Base-by-base conservation (phyloP, 2,797 vertebrate genomes). In the Cygnus olor region DNA sequence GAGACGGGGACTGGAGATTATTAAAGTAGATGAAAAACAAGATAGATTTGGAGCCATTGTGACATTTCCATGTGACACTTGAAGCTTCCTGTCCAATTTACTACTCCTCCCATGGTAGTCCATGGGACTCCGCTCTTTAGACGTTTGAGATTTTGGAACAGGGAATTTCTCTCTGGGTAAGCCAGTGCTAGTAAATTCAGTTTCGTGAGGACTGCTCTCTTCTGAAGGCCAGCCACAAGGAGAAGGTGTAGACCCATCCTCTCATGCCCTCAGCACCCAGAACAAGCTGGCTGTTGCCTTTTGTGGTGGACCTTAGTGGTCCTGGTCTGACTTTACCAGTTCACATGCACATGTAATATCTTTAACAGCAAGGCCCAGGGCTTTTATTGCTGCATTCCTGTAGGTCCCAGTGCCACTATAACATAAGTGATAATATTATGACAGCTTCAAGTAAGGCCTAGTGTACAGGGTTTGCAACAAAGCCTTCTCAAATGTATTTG, bases 31-130 rank as follows among this genome's bases (percentile, higher is more conserved):
- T 58, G 54, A 32, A 56, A 85, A 90, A 11, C 27, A 38, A 34
- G 49, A 73, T 2, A 21, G n/a, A 61, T 58, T 63, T 87, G 38
- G 34, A 72, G 15, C 27, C 40, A 64, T 32, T 0, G 2, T 40
- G 54, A 44, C 19, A 15, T 74, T 73, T 88, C 32, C 18, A 51
- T 60, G 36, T 49, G 14, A 36, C 6, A 34, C 34, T 44, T 63
- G 27, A 34, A 44, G 36, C 10, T 69, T 81, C 24, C 17, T 19
- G 8, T 40, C 49, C 70, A 73, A 69, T 32, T 54, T 17, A 11
- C 2, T 30, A 3, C 3, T 58, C 4, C 3, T 1, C 6, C 21
- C 6, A 19, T 47, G 70, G 53, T 3, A 38, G 12, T 44, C 45
- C 54, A 14, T n/a, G 44, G 58, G 20, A 60, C 13, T 17, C 32